A percentile compares a stretch with the other conserved stretches of the same genome.
These are phyloP conservation scores for Pristionchus exspectatus DNA, from an alignment of 2,888 invertebrate species.

Conservation along the genomic window DNA sequence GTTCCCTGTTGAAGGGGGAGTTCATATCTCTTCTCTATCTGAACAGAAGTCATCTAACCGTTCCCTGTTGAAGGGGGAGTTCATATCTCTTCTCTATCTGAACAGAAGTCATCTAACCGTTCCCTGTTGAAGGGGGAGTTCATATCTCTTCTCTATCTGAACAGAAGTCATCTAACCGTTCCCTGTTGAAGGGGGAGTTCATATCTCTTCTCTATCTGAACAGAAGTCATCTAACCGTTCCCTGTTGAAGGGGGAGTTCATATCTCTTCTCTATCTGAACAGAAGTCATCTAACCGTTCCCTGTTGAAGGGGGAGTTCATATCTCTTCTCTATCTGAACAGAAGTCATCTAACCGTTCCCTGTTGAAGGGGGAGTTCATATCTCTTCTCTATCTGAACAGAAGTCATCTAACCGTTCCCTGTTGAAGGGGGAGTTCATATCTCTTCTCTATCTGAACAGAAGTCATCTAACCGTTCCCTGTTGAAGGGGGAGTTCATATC, in stretches of 20 bases:
- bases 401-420: not conserved
- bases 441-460: constrained; percentile 5
- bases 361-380: no score
- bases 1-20: no score
- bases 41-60: not conserved
- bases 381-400: constrained; percentile 17
- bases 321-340: constrained; percentile 20
- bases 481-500: no score
- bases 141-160: constrained; percentile 30
- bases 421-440: no score
- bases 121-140: no score
- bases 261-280: constrained; percentile 22
- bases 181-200: no score
- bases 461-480: not conserved
- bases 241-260: no score
- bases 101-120: not conserved
- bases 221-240: not conserved
- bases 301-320: no score
- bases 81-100: constrained; percentile 28
- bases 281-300: not conserved
- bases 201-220: constrained; percentile 27
- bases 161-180: not conserved
- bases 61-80: no score
- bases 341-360: not conserved
- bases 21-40: constrained; percentile 36